phyloP scores from a whole-genome alignment of 2,113 vertebrate species.

The Pygoscelis adeliae region DNA sequence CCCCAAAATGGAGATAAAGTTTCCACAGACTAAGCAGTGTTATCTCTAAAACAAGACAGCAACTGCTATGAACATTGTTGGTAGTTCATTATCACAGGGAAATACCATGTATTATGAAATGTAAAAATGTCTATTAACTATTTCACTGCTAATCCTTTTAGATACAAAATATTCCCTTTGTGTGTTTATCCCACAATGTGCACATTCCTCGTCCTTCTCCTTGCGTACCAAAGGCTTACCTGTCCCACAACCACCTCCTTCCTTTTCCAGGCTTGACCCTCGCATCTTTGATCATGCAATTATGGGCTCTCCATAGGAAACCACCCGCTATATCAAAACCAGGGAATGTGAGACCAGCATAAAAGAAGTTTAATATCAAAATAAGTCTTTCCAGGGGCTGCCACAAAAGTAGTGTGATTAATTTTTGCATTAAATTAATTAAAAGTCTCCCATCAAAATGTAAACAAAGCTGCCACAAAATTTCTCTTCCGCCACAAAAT shows the following conservation, averaged over 20 bases:
- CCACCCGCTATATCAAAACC: background rate
- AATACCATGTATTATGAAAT: background rate
- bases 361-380: background rate
- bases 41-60: slow-evolving; percentile 28
- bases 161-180: background rate
- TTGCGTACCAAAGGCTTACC: background rate
- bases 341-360: background rate
- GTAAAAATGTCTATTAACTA: background rate
- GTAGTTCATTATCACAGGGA: background rate
- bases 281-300: background rate
- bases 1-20: slow-evolving; percentile 20
- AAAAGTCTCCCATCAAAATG: background rate
- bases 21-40: slow-evolving; percentile 41
- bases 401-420: background rate
- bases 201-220: background rate
- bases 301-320: background rate
- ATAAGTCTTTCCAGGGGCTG: background rate
- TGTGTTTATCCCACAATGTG: background rate
- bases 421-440: background rate
- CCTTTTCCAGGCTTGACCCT: background rate
- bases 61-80: background rate
- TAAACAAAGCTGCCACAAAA: background rate
- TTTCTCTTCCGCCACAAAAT: background rate
- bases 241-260: background rate
- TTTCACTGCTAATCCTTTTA: background rate